Evolutionary conservation across 2,888 invertebrate genomes (phyloP).

Genomic region (Epsilonema sp.): DNA sequence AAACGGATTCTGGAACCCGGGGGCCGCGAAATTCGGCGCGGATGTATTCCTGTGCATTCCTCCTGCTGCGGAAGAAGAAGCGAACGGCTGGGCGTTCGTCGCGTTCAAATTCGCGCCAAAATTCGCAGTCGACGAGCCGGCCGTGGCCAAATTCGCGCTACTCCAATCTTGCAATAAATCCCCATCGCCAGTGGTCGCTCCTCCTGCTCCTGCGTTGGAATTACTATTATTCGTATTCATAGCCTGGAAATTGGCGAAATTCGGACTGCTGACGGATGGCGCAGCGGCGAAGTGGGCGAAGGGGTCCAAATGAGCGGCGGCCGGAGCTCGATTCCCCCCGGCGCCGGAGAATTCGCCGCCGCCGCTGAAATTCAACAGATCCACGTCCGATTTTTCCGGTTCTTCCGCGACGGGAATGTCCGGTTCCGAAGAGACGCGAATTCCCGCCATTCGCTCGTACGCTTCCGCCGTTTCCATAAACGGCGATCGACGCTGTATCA

Average conservation of each 20-base stretch:
- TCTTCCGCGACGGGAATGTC: background rate
- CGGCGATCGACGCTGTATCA: too few species aligned
- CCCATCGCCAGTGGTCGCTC: background rate
- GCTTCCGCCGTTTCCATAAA: background rate
- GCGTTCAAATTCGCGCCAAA: too few species aligned
- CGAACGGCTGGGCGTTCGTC: too few species aligned
- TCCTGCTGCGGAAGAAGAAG: background rate
- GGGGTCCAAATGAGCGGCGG: background rate
- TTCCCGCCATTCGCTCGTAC: slow-evolving; percentile 5
- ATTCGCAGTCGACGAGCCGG: too few species aligned
- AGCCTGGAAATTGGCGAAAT: background rate
- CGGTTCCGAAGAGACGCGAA: slow-evolving; percentile 1
- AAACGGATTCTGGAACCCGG: background rate
- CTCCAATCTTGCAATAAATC: background rate
- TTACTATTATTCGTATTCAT: too few species aligned
- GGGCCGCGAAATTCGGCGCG: background rate
- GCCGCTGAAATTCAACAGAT: background rate
- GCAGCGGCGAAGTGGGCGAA: background rate
- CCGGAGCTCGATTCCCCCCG: background rate
- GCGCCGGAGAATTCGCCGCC: background rate
- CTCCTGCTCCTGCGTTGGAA: background rate
- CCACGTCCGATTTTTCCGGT: background rate
- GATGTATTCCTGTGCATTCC: background rate
- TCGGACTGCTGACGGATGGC: background rate
- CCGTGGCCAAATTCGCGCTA: too few species aligned